Conservation (phyloP, 2,113 vertebrate species). For the Perca schrenkii region DNA sequence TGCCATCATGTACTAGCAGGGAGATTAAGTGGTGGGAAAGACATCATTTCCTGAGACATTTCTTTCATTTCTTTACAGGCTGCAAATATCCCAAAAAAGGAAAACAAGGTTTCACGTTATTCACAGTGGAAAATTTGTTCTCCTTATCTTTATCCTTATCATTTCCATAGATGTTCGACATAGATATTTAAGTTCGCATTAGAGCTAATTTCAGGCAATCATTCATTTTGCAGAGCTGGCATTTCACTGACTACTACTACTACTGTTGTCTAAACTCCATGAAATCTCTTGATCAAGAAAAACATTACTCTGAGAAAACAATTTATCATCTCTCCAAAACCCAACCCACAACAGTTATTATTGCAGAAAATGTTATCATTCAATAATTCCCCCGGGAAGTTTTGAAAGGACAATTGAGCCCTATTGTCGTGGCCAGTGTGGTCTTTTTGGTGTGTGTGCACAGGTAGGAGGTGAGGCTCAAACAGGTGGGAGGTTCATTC, state of each 20-base stretch:
- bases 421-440: background rate
- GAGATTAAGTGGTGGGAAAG: slow-evolving; percentile 9
- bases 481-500: no score
- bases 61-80: slow-evolving; percentile 1
- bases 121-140: background rate
- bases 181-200: background rate
- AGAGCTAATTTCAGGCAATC: background rate
- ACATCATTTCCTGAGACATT: slow-evolving; percentile 15
- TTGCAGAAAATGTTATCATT: background rate
- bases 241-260: background rate
- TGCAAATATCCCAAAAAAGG: background rate
- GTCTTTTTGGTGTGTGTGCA: no score
- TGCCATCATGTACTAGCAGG: slow-evolving; percentile 13
- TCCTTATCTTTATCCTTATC: background rate
- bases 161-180: slow-evolving; percentile 1
- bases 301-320: background rate
- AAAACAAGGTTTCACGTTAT: background rate
- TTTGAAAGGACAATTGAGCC: slow-evolving; percentile 1
- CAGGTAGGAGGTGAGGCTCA: no score
- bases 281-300: background rate
- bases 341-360: background rate
- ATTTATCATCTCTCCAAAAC: background rate
- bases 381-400: background rate
- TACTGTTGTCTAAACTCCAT: background rate
- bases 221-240: background rate